Percentiles rank a stretch among this genome's conserved stretches.
Evolutionary conservation across 1,140 invertebrate genomes (phyloP).

Genomic region (Seison nebaliae): DNA sequence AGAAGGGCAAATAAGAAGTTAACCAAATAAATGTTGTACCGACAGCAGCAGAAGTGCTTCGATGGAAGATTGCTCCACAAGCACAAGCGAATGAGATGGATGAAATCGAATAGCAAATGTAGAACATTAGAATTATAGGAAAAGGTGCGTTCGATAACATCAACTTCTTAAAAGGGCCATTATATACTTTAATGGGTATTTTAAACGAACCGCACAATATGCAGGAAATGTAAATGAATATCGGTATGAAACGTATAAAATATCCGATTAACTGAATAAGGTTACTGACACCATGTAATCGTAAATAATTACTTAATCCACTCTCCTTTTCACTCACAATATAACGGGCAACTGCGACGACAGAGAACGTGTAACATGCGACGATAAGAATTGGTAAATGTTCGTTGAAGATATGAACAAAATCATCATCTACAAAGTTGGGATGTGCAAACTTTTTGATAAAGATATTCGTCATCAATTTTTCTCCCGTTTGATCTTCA

Average conservation of each 20-base stretch:
- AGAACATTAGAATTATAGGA: conserved; percentile 23
- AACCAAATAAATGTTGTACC: conserved; percentile 22
- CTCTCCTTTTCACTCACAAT: conserved; percentile 24
- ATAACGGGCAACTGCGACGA: conserved; percentile 21
- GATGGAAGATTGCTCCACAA: conserved; percentile 14
- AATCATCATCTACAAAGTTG: conserved; percentile 21
- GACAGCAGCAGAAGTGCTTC: conserved; percentile 17
- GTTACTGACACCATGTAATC: conserved; percentile 58
- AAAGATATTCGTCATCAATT: conserved; percentile 31
- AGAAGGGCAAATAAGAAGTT: conserved; percentile 20
- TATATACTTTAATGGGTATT: no score
- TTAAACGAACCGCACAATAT: no score
- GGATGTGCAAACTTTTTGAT: conserved; percentile 33
- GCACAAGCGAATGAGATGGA: conserved; percentile 11
- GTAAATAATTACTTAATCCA: conserved; percentile 34
- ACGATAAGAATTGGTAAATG: conserved; percentile 33
- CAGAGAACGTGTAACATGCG: conserved; percentile 38
- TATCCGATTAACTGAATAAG: no score
- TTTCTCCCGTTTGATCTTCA: conserved; percentile 12
- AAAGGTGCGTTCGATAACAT: conserved; percentile 34
- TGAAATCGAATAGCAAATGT: conserved; percentile 1
- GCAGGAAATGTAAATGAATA: no score
- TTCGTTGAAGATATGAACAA: conserved; percentile 29
- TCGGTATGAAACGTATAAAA: no score
- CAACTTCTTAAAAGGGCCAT: no score